A percentile compares a stretch with the other conserved stretches of the same genome.
Conservation (phyloP, 1,140 invertebrate species). For the Tetramorium simillimum region DNA sequence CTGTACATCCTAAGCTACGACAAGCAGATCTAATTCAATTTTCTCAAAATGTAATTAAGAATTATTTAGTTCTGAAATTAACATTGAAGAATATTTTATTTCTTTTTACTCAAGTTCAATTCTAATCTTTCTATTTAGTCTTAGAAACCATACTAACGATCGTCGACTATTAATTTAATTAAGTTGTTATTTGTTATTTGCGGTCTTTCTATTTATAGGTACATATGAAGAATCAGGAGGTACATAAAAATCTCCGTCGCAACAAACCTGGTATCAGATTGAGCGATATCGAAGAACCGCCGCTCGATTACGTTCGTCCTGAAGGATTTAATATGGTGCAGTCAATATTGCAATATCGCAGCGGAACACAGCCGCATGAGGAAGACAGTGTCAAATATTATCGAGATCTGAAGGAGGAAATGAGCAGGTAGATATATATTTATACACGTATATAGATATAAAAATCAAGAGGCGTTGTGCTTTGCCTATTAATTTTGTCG, state of each 20-base stretch:
- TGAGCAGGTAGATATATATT: slow-evolving; percentile 85
- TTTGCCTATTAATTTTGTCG: not conserved
- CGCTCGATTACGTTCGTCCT: slow-evolving; percentile 87
- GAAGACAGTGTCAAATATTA: slow-evolving; percentile 85
- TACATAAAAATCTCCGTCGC: slow-evolving; percentile 88
- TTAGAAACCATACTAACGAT: slow-evolving; percentile 2
- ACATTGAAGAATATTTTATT: not conserved
- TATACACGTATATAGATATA: not conserved
- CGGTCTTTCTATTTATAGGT: slow-evolving; percentile 82
- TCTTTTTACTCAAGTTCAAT: not conserved
- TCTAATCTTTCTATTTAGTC: not conserved
- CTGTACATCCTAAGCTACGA: slow-evolving; percentile 80
- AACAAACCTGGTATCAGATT: slow-evolving; percentile 88
- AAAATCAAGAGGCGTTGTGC: not conserved
- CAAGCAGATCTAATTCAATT: slow-evolving; percentile 85
- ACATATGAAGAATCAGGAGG: slow-evolving; percentile 89
- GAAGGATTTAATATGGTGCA: slow-evolving; percentile 88
- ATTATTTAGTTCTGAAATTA: not conserved
- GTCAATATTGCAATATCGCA: slow-evolving; percentile 83
- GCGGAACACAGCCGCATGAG: slow-evolving; percentile 80
- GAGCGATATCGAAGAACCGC: slow-evolving; percentile 85
- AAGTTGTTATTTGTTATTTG: not conserved
- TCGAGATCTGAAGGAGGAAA: slow-evolving; percentile 85
- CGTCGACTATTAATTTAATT: slow-evolving; percentile 6
- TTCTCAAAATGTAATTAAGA: slow-evolving; percentile 85